Base-by-base conservation (phyloP, 2,888 invertebrate species). In the Epistrophe eligans region DNA sequence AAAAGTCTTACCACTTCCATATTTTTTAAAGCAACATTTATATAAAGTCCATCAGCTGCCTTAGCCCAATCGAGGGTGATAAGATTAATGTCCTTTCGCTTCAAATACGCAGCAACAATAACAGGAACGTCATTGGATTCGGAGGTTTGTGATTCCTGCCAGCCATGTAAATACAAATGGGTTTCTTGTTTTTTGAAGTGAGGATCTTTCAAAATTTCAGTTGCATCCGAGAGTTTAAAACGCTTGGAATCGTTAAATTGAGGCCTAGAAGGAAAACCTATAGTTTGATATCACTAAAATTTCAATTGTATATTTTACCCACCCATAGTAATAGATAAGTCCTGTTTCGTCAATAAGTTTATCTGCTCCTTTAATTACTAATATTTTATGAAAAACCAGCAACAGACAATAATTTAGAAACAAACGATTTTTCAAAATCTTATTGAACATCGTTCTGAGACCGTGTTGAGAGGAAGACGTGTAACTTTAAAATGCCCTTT, bases 161-260 rank as follows among this genome's bases (percentile, higher is more conserved):
- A 94, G 11, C 94, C 94, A 89, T 94, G 94, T 17, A 94, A 91
- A 90, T 94, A 94, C 6, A 94, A 88, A 3, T 94, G 93, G 1
- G 94, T 94, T 11, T 93, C 71, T 1, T 74, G 45, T 7, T 79
- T n/a, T 2, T 38, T 38, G 7, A 87, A 87, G 4, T 74, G 17
- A 15, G 77, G 74, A 38, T 87, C 45, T 6, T 45, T 28, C 1
- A 79, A 74, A n/a, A 87, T 50, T 10, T 82, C 15, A 10, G 24
- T 32, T 28, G 82, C 82, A 35, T 87, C 82, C 0, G 71, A 28
- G 7, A 87, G 79, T 6, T 74, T 15, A n/a, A 66, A 87, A 9
- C 43, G 15, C 10, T 38, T 48, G 0, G 55, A 70, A 24, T 87
- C 77, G 2, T 7, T 15, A 24, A 19, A 74, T 35, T 40, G 32